A percentile compares a stretch with the other conserved stretches of the same genome.
Evolutionary conservation across 2,797 vertebrate species (phyloP).

Genomic region (Fundulus diaphanus): DNA sequence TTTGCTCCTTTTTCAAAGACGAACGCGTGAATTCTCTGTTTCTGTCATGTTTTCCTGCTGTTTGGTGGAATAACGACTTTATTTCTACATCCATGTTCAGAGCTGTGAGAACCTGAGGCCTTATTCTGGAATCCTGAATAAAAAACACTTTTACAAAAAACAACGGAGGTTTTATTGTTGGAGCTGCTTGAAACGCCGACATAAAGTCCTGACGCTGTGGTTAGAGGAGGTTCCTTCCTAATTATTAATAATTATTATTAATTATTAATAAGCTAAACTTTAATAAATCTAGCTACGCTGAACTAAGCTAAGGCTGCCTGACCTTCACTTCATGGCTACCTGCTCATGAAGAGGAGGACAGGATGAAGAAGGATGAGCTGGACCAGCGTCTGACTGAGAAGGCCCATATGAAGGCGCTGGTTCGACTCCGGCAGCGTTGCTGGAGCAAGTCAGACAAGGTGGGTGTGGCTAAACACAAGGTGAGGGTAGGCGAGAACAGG

Average conservation of each 20-base stretch:
- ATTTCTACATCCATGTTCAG: neutral
- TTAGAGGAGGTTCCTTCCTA: neutral
- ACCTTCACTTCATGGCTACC: too few species aligned
- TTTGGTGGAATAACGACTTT: neutral
- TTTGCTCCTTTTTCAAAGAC: constrained; percentile 11
- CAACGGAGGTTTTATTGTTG: neutral
- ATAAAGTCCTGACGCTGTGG: neutral
- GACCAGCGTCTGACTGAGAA: too few species aligned
- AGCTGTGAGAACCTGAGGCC: neutral
- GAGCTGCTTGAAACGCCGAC: neutral
- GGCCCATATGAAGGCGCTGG: too few species aligned
- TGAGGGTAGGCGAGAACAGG: too few species aligned
- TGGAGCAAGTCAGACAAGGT: too few species aligned
- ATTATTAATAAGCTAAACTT: too few species aligned
- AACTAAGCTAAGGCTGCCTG: neutral
- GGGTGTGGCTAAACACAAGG: too few species aligned
- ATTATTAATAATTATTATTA: neutral
- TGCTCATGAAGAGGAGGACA: too few species aligned
- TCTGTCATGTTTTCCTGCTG: constrained; percentile 2
- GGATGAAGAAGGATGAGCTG: too few species aligned
- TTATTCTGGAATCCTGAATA: neutral
- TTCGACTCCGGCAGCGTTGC: too few species aligned
- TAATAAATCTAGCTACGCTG: neutral
- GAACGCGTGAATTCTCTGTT: constrained; percentile 2
- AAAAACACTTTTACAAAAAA: neutral